Percentiles rank a stretch among this genome's conserved stretches.
phyloP scores from a whole-genome alignment of 2,113 vertebrate genomes.

The Pseudonaja textilis region DNA sequence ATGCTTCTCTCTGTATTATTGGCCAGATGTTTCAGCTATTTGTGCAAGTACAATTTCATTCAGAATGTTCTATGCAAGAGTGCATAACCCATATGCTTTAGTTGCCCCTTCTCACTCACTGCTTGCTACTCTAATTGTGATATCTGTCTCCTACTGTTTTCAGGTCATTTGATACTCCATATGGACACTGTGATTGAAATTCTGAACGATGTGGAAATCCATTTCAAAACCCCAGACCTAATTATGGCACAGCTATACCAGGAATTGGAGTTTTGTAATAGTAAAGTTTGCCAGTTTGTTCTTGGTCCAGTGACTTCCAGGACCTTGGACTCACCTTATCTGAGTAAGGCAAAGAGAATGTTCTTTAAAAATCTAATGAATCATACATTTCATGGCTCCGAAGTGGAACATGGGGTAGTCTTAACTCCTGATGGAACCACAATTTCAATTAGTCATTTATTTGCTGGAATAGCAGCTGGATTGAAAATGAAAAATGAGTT shows the following conservation, averaged over 20 bases:
- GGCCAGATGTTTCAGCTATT: background rate
- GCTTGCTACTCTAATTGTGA: background rate
- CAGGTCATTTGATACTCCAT: slow-evolving; percentile 61
- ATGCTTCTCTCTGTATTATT: background rate
- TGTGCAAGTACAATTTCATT: background rate
- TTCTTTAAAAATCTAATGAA: slow-evolving; percentile 53
- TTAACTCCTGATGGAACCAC: slow-evolving; percentile 82
- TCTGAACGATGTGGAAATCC: slow-evolving; percentile 67
- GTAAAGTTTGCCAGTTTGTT: slow-evolving; percentile 51
- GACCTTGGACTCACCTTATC: rapidly evolving
- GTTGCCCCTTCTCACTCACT: background rate
- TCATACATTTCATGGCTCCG: background rate
- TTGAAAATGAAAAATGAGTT: slow-evolving; percentile 38
- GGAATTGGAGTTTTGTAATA: slow-evolving; percentile 37
- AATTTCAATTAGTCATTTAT: slow-evolving; percentile 73
- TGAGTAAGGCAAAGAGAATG: slow-evolving; percentile 43
- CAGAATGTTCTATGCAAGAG: background rate
- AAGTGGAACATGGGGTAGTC: slow-evolving; percentile 71
- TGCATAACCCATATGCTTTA: background rate
- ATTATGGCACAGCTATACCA: slow-evolving; percentile 50
- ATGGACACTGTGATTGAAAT: slow-evolving; percentile 74
- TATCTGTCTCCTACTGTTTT: background rate
- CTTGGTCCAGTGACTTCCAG: background rate
- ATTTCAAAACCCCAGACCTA: slow-evolving; percentile 11
- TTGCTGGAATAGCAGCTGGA: slow-evolving; percentile 76